Conservation (phyloP, 2,797 vertebrate genomes). For the Dipus sagitta region DNA sequence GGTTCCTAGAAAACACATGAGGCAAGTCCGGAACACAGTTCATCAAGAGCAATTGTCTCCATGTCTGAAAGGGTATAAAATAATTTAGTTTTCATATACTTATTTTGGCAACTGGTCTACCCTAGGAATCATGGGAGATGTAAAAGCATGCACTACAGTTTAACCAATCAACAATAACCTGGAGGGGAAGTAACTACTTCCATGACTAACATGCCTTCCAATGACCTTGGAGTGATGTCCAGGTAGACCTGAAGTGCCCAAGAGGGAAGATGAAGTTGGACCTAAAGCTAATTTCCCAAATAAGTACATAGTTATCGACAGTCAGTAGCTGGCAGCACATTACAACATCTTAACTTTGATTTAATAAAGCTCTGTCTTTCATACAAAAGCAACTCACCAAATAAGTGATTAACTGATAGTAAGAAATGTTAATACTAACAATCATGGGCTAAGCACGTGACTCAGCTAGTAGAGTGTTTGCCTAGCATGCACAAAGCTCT, state of each 20-base stretch:
- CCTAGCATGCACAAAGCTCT: no score
- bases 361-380: slow-evolving; percentile 40
- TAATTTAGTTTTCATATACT: background rate
- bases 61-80: background rate
- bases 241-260: background rate
- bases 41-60: background rate
- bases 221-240: background rate
- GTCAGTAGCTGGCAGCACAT: background rate
- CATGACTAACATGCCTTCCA: background rate
- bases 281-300: background rate
- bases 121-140: background rate
- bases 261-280: background rate
- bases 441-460: background rate
- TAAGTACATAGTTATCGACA: background rate
- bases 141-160: rapidly evolving
- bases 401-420: background rate
- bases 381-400: background rate
- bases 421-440: background rate
- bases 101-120: background rate
- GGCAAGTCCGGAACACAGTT: slow-evolving; percentile 26
- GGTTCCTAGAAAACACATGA: slow-evolving; percentile 90
- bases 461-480: no score
- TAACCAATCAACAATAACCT: background rate
- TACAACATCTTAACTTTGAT: background rate
- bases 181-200: background rate